These are phyloP conservation scores for Lycocorax pyrrhopterus DNA, from an alignment of 2,113 vertebrate species.

Conservation along the genomic window DNA sequence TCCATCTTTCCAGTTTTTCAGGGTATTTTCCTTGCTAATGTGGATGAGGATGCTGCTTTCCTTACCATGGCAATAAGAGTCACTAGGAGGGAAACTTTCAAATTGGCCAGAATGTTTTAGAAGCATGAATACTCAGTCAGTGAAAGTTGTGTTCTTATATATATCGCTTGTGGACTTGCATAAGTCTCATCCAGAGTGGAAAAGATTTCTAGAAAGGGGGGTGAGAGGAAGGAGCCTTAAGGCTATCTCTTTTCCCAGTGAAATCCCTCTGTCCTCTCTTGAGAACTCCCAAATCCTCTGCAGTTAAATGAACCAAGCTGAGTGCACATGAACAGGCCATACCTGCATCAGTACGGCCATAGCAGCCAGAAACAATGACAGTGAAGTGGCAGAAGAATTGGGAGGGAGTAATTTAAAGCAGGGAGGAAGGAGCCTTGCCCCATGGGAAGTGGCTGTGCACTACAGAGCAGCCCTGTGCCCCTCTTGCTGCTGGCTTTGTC, in stretches of 20 bases:
- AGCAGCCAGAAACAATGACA: neutral
- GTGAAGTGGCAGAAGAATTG: neutral
- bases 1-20: neutral
- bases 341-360: rapidly evolving
- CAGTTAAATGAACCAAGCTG: neutral
- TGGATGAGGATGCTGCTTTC: neutral
- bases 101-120: neutral
- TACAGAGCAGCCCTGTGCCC: neutral
- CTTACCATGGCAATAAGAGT: neutral
- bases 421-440: neutral
- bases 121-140: neutral
- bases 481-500: rapidly evolving
- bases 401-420: neutral
- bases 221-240: neutral
- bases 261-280: neutral
- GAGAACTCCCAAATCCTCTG: neutral
- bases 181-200: neutral
- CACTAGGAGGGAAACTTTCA: neutral
- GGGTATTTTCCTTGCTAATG: neutral
- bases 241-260: neutral
- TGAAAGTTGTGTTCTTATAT: neutral
- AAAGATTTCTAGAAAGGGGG: neutral
- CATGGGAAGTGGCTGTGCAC: neutral
- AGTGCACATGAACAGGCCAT: rapidly evolving
- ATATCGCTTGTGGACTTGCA: neutral